Conservation (phyloP, 1,140 invertebrate species). For the Geopemphigus sp. region DNA sequence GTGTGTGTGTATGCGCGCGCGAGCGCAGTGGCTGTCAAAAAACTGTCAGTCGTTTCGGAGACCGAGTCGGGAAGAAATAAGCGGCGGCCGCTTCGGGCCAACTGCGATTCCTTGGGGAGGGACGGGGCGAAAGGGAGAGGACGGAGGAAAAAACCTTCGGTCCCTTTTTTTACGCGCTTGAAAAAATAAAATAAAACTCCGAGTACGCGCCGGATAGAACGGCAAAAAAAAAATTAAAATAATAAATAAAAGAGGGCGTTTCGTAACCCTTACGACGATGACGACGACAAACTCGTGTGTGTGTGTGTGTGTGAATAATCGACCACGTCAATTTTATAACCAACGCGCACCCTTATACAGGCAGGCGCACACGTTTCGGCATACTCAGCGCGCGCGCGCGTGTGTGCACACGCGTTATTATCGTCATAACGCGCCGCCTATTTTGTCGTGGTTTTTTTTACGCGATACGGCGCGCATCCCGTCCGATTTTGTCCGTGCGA, state of each 20-base stretch:
- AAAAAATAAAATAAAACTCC: not conserved
- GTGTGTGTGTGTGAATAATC: conserved; percentile 9
- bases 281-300: not conserved
- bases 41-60: conserved; percentile 22
- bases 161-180: not conserved
- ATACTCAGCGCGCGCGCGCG: no score
- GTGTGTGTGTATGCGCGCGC: no score
- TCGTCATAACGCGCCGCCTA: not conserved
- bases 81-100: conserved; percentile 3
- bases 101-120: conserved; percentile 20
- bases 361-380: not conserved
- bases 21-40: conserved; percentile 12
- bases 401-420: not conserved
- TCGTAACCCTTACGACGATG: conserved; percentile 9
- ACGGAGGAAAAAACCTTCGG: not conserved
- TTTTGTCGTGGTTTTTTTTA: not conserved
- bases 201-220: not conserved
- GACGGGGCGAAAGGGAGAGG: no score
- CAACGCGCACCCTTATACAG: not conserved
- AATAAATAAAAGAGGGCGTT: conserved; percentile 3
- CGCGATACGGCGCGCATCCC: no score
- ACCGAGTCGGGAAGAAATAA: not conserved
- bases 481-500: not conserved
- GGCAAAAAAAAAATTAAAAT: no score
- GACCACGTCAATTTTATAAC: conserved; percentile 22